Base-by-base conservation (phyloP, 2,797 vertebrate genomes). In the Peromyscus eremicus region DNA sequence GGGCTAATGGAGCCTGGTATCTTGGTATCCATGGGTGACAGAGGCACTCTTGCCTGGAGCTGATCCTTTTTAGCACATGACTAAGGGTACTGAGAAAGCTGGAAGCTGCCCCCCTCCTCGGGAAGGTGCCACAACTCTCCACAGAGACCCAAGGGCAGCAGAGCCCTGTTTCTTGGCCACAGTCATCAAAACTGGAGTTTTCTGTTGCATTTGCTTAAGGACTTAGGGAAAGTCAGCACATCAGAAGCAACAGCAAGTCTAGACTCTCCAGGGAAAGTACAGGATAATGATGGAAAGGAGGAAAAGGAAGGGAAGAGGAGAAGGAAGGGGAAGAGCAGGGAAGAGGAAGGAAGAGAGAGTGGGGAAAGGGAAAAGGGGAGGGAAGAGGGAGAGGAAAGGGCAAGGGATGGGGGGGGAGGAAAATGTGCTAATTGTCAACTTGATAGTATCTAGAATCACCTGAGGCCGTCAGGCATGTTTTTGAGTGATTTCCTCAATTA, bases 331-430 rank as follows among this genome's bases (percentile, higher is more conserved):
- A 27, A 40, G 40, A 5, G 27, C 23, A 5, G 23, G 11, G 25
- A 5, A 5, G 3, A 12, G 27, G 1, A 17, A 1, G 8, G 14
- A 52, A 52, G 49, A 52, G 11, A 46, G 46, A 46, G 46, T 9
- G 46, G 46, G 46, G 46, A 46, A 32, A n/a, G 40, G 0, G 21
- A 62, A 62, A 23, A 9, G 5, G 7, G 60, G 23, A 8, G 8
- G 21, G 60, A 25, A 62, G 17, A 17, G 14, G 14, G 14, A 75
- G 6, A 16, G 19, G 37, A 4, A 21, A 73, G 19, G 37, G 4
- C 7, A 73, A 19, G 16, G 25, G 40, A 77, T 0, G 12, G 29
- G 23, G 0, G 6, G 1, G 27, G 37, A 9, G 37, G n/a, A 9
- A 82, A 46, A 40, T 29, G 14, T n/a, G 17, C 55, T 32, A 1